phyloP scores from a whole-genome alignment of 2,113 vertebrate genomes.

The Pimephales promelas region DNA sequence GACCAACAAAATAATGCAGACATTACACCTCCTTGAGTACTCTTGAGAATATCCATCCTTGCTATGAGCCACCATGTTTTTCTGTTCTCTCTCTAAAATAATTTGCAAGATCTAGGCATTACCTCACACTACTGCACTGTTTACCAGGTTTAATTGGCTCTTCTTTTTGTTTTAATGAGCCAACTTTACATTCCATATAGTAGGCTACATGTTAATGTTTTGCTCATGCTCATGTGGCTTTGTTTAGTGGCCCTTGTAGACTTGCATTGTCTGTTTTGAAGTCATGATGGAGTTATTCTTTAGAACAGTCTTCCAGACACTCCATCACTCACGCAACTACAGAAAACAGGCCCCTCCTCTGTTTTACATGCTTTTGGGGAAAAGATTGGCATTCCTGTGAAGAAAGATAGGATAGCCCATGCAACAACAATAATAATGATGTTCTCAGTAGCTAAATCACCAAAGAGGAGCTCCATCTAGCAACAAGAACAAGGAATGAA shows the following conservation, averaged over 20 bases:
- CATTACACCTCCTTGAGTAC: background rate
- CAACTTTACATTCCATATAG: background rate
- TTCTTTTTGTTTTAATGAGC: slow-evolving; percentile 17
- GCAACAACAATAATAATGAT: background rate
- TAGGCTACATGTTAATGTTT: slow-evolving; percentile 7
- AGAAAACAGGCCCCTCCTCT: background rate
- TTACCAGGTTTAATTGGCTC: background rate
- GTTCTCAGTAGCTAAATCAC: slow-evolving; percentile 27
- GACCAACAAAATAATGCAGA: slow-evolving; percentile 1
- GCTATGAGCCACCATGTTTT: slow-evolving; percentile 1
- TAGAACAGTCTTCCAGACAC: slow-evolving; percentile 20
- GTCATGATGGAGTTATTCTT: slow-evolving; percentile 18
- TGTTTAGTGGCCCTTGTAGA: background rate
- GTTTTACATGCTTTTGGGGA: background rate
- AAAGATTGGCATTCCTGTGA: background rate
- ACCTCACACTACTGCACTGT: background rate
- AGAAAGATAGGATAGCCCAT: background rate
- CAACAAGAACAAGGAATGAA: slow-evolving; percentile 44
- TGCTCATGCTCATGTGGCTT: slow-evolving; percentile 18
- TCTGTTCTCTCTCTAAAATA: background rate
- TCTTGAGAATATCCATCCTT: background rate
- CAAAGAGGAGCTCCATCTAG: slow-evolving; percentile 21
- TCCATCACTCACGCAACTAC: slow-evolving; percentile 5
- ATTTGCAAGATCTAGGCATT: background rate
- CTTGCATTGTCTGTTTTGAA: slow-evolving; percentile 15